Evolutionary conservation across 1,140 invertebrate species (phyloP).

Genomic region (Tetramorium alpestre): DNA sequence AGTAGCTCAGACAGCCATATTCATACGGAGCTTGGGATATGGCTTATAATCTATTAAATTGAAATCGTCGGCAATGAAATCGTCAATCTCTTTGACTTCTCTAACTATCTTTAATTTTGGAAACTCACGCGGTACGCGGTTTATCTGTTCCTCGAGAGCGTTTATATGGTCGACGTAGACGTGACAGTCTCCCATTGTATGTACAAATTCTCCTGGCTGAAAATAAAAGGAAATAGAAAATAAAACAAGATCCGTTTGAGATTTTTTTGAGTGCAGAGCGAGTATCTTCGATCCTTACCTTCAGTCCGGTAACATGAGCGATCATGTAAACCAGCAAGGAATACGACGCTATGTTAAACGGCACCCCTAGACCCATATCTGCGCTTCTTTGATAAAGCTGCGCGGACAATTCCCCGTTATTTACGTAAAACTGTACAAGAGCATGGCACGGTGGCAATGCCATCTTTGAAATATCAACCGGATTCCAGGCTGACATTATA

Average conservation of each 20-base stretch:
- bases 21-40: slow-evolving; percentile 96
- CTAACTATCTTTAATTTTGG: slow-evolving; percentile 93
- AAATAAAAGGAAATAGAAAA: slow-evolving; percentile 70
- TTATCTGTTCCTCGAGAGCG: slow-evolving; percentile 93
- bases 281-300: slow-evolving; percentile 84
- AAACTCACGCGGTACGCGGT: slow-evolving; percentile 93
- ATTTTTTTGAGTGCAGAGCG: not conserved
- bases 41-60: slow-evolving; percentile 95
- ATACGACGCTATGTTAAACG: slow-evolving; percentile 99
- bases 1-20: slow-evolving; percentile 95
- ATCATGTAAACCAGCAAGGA: slow-evolving; percentile 98
- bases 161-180: slow-evolving; percentile 97
- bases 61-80: slow-evolving; percentile 96
- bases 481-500: slow-evolving; percentile 98
- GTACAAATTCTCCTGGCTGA: slow-evolving; percentile 97
- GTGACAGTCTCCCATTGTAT: slow-evolving; percentile 98
- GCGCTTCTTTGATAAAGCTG: slow-evolving; percentile 98
- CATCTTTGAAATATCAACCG: slow-evolving; percentile 95
- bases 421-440: slow-evolving; percentile 97
- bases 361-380: slow-evolving; percentile 99
- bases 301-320: slow-evolving; percentile 96
- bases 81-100: slow-evolving; percentile 92
- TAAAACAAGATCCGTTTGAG: slow-evolving; percentile 25
- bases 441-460: slow-evolving; percentile 99
- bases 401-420: slow-evolving; percentile 93